Evolutionary conservation across 2,888 invertebrate genomes (phyloP), one percentile per base, ranked within the genome.

Genomic region (Yponomeuta malinellus): DNA sequence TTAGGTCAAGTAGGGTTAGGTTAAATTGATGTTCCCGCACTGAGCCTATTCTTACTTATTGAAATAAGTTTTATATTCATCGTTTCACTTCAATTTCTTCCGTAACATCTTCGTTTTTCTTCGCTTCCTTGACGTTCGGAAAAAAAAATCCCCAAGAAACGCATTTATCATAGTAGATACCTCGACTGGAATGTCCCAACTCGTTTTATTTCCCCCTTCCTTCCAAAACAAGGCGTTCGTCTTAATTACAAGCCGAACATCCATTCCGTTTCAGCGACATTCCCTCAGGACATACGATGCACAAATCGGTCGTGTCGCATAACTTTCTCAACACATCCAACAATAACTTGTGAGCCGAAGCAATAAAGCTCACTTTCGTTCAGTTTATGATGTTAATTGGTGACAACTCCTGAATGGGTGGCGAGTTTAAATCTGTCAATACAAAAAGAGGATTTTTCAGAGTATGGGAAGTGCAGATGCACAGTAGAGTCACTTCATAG

Each of bases 321-420:
- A 23, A 65, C 65, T 33, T 65, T 31, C 12, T 33, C 65, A 5
- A 12, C 65, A 23, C 48, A 9, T 15, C 23, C 23, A 66, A 68
- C 8, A 68, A 23, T n/a, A 48, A 23, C 37, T n/a, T 23, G 1
- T 68, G 33, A 2, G n/a, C 23, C 48, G 6, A 23, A 48, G 48
- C 12, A 2, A 43, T 48, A 68, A 48, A n/a, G 48, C 5, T 68
- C 48, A 68, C 23, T 43, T 43, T 68, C 12, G 37, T 37, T 12
- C 23, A 10, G 48, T 15, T 1, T 15, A 10, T 48, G 48, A 23
- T 23, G 52, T 52, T 68, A 68, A 68, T 68, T 68, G 68, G 52
- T 68, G 68, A 68, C 68, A 68, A 68, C 37, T 68, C 48, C 68
- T 68, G 68, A 68, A 68, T 68, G 68, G 68, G 68, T 68, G 68